Base-by-base conservation (phyloP, 2,797 vertebrate species). In the Chloroceryle inda region DNA sequence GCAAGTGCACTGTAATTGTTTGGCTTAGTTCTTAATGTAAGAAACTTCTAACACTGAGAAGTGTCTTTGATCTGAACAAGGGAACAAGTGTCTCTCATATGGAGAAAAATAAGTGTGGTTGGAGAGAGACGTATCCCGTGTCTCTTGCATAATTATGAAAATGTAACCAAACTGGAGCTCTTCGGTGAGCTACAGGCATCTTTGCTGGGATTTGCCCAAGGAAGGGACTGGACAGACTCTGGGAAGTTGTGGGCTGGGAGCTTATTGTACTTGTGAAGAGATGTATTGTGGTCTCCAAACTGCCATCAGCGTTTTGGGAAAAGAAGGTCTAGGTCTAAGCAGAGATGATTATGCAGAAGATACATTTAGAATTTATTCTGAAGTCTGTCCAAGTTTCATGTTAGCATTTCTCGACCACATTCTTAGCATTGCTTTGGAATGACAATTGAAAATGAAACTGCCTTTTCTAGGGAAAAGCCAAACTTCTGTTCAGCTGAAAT, bases 1-100 rank as follows among this genome's bases (percentile, higher is more conserved):
- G 35, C 6, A 69, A 55, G 37, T 0, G 0, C 1, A 2, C 27
- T 35, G 21, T 79, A 92, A 95, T 91, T 91, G 42, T 62, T 96
- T 22, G 5, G 40, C 58, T 92, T 73, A 72, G 72, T n/a, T 72
- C 59, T 94, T 72, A 63, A 69, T 2, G 19, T 40, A 55, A 88
- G 61, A 63, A 89, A 72, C 79, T 77, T 91, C 55, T 85, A 75
- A 83, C 18, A 33, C 33, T 5, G 20, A 64, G 50, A 76, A 87
- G 4, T 19, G 26, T 44, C 89, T 96, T 96, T 96, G 92, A 94
- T 92, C 73, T 90, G 56, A 92, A 93, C 59, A 89, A 85, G 23
- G n/a, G 45, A 95, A 80, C 27, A 78, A 92, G 18, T n/a, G 24
- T 22, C 58, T 95, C 90, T 92, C 83, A 90, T 53, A 84, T 2